Evolutionary conservation across 1,140 invertebrate species (phyloP).

Genomic region (Chironomus striatipennis): DNA sequence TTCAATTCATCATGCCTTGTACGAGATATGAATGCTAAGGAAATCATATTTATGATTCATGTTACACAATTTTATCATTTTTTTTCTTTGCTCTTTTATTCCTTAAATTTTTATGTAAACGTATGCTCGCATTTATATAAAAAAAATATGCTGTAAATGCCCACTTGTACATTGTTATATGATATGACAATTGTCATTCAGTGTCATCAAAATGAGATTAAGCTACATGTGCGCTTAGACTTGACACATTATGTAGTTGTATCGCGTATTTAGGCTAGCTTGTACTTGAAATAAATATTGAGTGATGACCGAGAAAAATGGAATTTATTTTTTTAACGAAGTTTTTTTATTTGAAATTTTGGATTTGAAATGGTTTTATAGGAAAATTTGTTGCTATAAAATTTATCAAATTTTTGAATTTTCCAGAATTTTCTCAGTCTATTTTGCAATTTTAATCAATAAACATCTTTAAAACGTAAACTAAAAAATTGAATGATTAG

Average conservation of each 20-base stretch:
- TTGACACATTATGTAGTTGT: conserved; percentile 25
- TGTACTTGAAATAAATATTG: not conserved
- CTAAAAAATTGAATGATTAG: no score
- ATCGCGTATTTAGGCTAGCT: conserved; percentile 10
- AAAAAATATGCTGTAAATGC: no score
- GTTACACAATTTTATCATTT: not conserved
- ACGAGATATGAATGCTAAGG: not conserved
- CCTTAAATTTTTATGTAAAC: not conserved
- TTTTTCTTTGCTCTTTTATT: not conserved
- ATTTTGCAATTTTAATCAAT: no score
- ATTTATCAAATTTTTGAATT: no score
- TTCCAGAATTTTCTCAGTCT: no score
- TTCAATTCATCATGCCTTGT: not conserved
- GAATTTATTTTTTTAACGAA: no score
- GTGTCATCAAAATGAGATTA: conserved; percentile 8
- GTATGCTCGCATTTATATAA: not conserved
- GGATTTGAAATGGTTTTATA: no score
- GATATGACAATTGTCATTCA: not conserved
- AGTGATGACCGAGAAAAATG: no score
- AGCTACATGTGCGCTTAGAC: conserved; percentile 5
- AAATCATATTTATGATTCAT: conserved; percentile 8
- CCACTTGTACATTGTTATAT: no score
- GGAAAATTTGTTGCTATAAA: no score
- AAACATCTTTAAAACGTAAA: no score
- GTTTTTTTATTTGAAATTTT: no score